Evolutionary conservation across 2,797 vertebrate genomes (phyloP), one percentile per base, ranked within the genome.

Genomic region (Pantherophis alleghaniensis): DNA sequence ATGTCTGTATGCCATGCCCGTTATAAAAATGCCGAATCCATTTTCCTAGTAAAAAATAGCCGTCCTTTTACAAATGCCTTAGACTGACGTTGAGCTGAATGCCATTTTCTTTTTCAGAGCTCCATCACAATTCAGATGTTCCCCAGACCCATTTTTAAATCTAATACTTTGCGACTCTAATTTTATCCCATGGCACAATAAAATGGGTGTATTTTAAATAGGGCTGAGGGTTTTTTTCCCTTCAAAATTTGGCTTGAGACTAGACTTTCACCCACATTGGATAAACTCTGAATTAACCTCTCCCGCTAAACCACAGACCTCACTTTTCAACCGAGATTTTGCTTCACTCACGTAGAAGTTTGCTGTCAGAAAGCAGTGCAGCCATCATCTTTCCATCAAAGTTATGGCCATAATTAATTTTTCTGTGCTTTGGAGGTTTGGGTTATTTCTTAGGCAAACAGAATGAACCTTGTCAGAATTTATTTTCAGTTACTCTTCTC

Each of bases 211-310:
- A 83, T 83, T 18, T 0, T 22, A 90, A 56, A 28, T 89, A 61
- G 90, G 66, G 53, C 24, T 20, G 93, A 90, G 32, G 94, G 28
- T 0, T n/a, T 95, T 95, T 90, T 93, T 90, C 28, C 93, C 92
- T 90, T 93, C 2, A 0, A 91, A 91, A 91, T 88, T 95, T 83
- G 61, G 91, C 91, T 83, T 92, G 95, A 95, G 95, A 92, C 16
- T 37, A 94, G 66, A n/a, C 69, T 94, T 95, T 91, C 93, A 92
- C 74, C 26, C 88, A 56, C 93, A 89, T 87, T 92, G 87, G 88
- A 88, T 83, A 88, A 83, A 92, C 24, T 90, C 26, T 26, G 89
- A 95, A 95, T 96, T 96, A 93, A 93, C 95, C 91, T 97, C 32
- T 92, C 87, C 37, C 22, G 37, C 74, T 59, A 90, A 96, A 94